A percentile compares a stretch with the other conserved stretches of the same genome.
Conservation (phyloP, 64 coral and sea anemone genomes). For the Cladopsammia gracilis region DNA sequence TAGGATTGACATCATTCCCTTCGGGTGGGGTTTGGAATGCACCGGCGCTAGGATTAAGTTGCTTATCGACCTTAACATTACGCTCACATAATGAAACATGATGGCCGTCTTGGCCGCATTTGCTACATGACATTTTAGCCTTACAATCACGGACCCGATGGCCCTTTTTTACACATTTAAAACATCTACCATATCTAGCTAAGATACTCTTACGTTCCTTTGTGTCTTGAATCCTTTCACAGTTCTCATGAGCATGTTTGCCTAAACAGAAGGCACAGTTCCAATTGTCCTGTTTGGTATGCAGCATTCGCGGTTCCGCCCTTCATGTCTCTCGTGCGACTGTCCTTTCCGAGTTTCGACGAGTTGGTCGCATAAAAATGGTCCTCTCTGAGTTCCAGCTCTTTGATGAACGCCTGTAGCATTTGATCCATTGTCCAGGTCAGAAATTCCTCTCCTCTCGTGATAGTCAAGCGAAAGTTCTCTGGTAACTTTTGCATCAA, state of each 20-base stretch:
- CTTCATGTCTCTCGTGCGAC: neutral
- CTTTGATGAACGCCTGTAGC: neutral
- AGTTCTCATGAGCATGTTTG: too few species aligned
- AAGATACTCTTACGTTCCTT: slow-evolving; percentile 44
- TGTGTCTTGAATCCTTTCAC: neutral
- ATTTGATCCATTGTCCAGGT: slow-evolving; percentile 36
- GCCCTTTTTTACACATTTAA: slow-evolving; percentile 50
- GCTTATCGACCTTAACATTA: too few species aligned
- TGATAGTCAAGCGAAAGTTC: slow-evolving; percentile 39
- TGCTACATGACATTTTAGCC: neutral
- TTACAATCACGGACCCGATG: slow-evolving; percentile 48
- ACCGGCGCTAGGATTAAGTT: neutral
- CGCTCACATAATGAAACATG: slow-evolving; percentile 34
- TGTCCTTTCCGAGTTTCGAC: neutral
- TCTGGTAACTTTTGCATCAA: slow-evolving; percentile 43
- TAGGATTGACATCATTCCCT: neutral
- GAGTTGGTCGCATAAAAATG: neutral
- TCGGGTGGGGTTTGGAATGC: neutral
- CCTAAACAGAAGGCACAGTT: slow-evolving; percentile 61
- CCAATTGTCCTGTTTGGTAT: neutral
- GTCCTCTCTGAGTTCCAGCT: slow-evolving; percentile 53
- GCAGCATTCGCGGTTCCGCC: neutral
- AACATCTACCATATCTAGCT: slow-evolving; percentile 62
- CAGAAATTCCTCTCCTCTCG: slow-evolving; percentile 32
- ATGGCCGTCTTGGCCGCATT: slow-evolving; percentile 13